phyloP scores from a whole-genome alignment of 2,113 vertebrate genomes.

The Dermatemys mawii region DNA sequence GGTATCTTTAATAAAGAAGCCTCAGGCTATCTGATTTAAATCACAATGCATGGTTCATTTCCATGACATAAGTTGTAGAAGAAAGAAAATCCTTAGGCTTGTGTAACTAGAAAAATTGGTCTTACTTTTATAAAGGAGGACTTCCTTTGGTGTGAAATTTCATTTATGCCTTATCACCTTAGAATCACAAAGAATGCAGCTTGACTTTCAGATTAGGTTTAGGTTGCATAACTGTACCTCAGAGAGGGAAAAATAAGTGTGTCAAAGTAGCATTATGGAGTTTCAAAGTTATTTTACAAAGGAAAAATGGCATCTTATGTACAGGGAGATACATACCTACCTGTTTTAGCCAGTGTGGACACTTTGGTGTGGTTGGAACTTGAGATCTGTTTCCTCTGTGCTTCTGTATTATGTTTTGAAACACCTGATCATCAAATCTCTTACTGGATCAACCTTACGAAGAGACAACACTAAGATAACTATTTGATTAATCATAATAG shows the following conservation, averaged over 20 bases:
- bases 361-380: neutral
- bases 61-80: neutral
- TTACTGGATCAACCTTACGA: neutral
- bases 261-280: neutral
- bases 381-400: neutral
- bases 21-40: too few relatives aligned
- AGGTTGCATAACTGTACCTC: neutral
- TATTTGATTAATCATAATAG: neutral
- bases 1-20: too few relatives aligned
- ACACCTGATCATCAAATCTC: neutral
- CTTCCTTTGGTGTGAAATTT: slow-evolving; percentile 31
- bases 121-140: neutral
- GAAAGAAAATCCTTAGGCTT: neutral
- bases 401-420: neutral
- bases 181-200: neutral
- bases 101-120: neutral
- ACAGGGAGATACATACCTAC: neutral
- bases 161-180: neutral
- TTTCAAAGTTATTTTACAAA: neutral
- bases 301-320: neutral
- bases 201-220: neutral
- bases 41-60: too few relatives aligned
- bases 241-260: neutral
- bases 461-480: neutral
- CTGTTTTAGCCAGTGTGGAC: neutral